Base-by-base conservation (phyloP, 2,888 invertebrate species). In the Salpingus planirostris region DNA sequence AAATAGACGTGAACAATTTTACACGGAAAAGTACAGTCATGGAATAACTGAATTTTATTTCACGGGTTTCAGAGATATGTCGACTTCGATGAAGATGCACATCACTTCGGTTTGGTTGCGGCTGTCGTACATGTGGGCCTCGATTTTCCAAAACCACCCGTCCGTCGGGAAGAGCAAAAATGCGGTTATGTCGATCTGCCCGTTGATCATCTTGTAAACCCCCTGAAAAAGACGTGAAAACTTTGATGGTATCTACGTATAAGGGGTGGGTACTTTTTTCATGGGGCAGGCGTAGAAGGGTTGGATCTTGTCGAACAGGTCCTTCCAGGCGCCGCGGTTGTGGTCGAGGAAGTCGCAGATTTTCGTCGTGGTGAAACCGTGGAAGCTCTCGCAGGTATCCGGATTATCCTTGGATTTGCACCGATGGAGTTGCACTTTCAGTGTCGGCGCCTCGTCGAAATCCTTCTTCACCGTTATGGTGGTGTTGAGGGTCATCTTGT, bases 111-210 rank as follows among this genome's bases (percentile, higher is more conserved):
- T 24, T 2, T 31, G 40, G 6, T 38, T 46, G 14, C 23, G 15
- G 6, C 34, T 33, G 15, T 46, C 39, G 6, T 25, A 22, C 35
- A 44, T 33, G 12, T 44, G 42, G 3, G 32, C 33, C n/a, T 28
- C 24, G 2, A 43, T 31, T 23, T 31, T 39, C 46, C 46, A 46
- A 18, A 41, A 44, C 37, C 38, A 44, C 6, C 35, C 41, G 18
- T 44, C 37, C 3, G 33, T 33, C 3, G 46, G 46, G 14, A 46
- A 41, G 10, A 46, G 27, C n/a, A 44, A 22, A 15, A 46, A 40
- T 5, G 44, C 33, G 8, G 37, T 39, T 3, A 40, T 29, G 26
- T 46, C 44, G 13, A 44, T 38, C 15, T 21, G 24, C 12, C 37
- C 27, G 27, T 44, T 40, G 23, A 27, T 32, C 2, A 34, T 24